phyloP scores from a whole-genome alignment of 2,888 invertebrate species.

The Synanthedon andrenaeformis region DNA sequence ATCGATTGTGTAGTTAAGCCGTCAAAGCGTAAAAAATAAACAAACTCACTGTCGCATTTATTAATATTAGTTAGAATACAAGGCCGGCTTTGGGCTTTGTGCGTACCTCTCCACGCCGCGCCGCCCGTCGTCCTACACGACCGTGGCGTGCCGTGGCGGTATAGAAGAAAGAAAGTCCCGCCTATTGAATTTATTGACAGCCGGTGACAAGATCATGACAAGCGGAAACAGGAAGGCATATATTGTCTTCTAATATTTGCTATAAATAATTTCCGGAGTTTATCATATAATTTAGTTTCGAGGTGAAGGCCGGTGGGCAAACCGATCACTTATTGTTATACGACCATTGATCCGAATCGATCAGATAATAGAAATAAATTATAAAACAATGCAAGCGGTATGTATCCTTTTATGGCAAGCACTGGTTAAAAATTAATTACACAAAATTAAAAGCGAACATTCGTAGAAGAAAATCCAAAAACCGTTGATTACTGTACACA shows the following conservation, averaged over 20 bases:
- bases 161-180: conserved; percentile 31
- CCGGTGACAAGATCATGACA: conserved; percentile 27
- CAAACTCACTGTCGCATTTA: no score
- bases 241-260: neutral
- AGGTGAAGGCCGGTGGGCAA: conserved; percentile 34
- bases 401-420: neutral
- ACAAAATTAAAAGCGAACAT: no score
- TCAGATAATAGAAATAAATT: neutral
- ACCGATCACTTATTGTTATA: neutral
- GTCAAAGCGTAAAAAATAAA: no score
- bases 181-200: conserved; percentile 23
- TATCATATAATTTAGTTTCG: conserved; percentile 4
- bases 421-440: no score
- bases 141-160: conserved; percentile 13
- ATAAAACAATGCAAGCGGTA: neutral
- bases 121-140: conserved; percentile 12
- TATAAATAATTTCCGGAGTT: neutral
- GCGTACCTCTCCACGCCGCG: no score
- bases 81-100: conserved; percentile 11
- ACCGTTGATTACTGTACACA: no score
- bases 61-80: conserved; percentile 2
- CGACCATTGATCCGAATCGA: neutral
- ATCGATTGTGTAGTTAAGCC: no score
- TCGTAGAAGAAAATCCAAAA: no score
- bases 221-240: conserved; percentile 48